These are phyloP conservation scores for Dolichoris vasculosae DNA, from an alignment of 1,140 invertebrate species.

Conservation along the genomic window DNA sequence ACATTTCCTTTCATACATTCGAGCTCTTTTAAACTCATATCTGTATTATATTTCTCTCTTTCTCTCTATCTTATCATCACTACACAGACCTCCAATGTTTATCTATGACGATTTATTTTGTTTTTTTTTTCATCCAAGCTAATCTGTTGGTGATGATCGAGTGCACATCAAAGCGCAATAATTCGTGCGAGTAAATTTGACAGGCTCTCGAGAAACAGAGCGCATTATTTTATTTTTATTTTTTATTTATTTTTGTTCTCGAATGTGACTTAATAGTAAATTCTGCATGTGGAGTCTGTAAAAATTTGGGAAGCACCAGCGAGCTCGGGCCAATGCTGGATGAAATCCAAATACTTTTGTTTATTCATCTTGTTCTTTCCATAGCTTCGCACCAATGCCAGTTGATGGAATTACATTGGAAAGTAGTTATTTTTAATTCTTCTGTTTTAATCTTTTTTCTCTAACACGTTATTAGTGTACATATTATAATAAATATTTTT, in stretches of 20 bases:
- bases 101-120: neutral
- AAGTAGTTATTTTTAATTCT: neutral
- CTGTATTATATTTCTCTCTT: neutral
- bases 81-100: neutral
- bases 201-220: constrained; percentile 46
- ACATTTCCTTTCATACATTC: neutral
- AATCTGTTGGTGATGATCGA: constrained; percentile 30
- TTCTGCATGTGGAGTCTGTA: constrained; percentile 41
- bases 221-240: constrained; percentile 43
- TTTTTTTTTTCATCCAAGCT: neutral
- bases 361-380: neutral
- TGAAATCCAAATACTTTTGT: constrained; percentile 25
- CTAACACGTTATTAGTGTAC: neutral
- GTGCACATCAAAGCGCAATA: constrained; percentile 45
- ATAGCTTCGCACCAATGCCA: neutral
- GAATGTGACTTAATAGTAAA: constrained; percentile 26
- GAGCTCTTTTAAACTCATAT: constrained; percentile 38
- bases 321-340: constrained; percentile 27
- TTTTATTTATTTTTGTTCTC: constrained; percentile 35
- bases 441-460: neutral
- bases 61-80: neutral
- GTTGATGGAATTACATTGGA: neutral
- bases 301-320: constrained; percentile 50
- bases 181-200: constrained; percentile 44
- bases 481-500: constrained; percentile 38